A percentile compares a stretch with the other conserved stretches of the same genome.
phyloP scores from a whole-genome alignment of 1,140 invertebrate genomes.

The Chironomus tepperi region DNA sequence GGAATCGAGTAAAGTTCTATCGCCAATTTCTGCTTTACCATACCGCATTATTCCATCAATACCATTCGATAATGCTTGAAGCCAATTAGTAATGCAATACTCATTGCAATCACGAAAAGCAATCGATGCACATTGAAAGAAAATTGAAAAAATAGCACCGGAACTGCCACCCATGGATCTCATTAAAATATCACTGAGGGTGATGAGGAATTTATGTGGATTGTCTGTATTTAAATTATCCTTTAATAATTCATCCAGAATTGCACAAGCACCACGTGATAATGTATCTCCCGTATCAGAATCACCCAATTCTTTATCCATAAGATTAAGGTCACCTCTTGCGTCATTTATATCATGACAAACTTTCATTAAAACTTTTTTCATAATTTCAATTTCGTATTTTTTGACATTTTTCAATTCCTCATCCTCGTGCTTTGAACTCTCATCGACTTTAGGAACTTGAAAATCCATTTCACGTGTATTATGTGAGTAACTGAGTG shows the following conservation, averaged over 20 bases:
- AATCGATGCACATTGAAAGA: slow-evolving; percentile 7
- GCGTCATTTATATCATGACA: neutral
- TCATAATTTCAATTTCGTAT: neutral
- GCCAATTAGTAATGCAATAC: neutral
- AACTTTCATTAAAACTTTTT: neutral
- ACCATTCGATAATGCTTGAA: neutral
- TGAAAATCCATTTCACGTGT: neutral
- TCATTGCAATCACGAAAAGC: neutral
- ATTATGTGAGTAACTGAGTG: neutral
- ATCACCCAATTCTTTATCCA: neutral
- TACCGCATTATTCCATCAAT: neutral
- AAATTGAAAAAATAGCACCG: slow-evolving; percentile 8
- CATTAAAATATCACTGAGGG: neutral
- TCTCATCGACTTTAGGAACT: neutral
- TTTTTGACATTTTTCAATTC: neutral
- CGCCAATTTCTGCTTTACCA: neutral
- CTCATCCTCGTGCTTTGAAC: neutral
- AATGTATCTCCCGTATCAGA: neutral
- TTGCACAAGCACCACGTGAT: neutral
- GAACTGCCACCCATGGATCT: neutral
- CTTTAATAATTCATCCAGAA: neutral
- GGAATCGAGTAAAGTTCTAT: neutral
- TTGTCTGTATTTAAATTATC: neutral
- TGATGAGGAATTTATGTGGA: neutral
- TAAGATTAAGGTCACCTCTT: neutral